Conservation (phyloP, 2,797 vertebrate genomes). For the Falco naumanni region DNA sequence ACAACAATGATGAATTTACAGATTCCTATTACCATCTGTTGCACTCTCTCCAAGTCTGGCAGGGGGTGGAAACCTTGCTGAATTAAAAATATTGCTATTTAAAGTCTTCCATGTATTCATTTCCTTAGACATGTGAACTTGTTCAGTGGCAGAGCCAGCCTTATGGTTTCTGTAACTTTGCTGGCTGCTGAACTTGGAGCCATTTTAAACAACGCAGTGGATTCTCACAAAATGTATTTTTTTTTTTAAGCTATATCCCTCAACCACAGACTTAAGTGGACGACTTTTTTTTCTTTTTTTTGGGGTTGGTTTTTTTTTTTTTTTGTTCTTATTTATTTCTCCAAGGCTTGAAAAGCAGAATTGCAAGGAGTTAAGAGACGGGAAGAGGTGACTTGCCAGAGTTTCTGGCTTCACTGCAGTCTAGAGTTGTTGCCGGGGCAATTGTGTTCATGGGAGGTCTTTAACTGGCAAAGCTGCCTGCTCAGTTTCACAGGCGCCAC, state of each 20-base stretch:
- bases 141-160: slow-evolving; percentile 3
- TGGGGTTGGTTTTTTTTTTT: too few relatives aligned
- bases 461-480: slow-evolving; percentile 64
- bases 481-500: slow-evolving; percentile 77
- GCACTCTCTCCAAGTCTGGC: slow-evolving; percentile 37
- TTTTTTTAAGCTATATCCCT: background rate
- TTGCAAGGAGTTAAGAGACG: slow-evolving; percentile 18
- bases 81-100: slow-evolving; percentile 56
- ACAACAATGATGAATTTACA: slow-evolving; percentile 59
- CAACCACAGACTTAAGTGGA: background rate
- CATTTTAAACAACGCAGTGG: background rate
- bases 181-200: slow-evolving; percentile 32
- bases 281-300: background rate
- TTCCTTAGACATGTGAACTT: slow-evolving; percentile 48
- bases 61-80: slow-evolving; percentile 43
- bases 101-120: slow-evolving; percentile 41
- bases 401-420: slow-evolving; percentile 59
- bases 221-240: background rate
- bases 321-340: background rate
- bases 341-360: slow-evolving; percentile 15
- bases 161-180: slow-evolving; percentile 29
- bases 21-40: slow-evolving; percentile 53
- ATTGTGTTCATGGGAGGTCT: slow-evolving; percentile 79
- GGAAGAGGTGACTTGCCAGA: slow-evolving; percentile 60
- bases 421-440: slow-evolving; percentile 35